phyloP scores from a whole-genome alignment of 2,113 vertebrate genomes.

The Sterrhoptilus dennistouni region DNA sequence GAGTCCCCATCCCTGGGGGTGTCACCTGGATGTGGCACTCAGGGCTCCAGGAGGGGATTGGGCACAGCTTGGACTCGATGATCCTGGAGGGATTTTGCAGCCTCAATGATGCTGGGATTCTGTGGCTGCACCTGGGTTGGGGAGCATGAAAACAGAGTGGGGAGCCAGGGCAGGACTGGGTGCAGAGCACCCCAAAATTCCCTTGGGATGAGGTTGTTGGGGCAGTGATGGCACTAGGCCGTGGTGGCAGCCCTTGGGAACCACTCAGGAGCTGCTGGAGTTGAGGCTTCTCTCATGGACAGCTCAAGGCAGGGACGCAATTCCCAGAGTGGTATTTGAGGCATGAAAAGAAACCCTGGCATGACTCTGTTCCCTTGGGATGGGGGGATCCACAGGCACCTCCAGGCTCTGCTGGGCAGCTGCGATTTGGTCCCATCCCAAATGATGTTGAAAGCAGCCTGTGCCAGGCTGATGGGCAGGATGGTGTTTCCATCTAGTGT shows the following conservation, averaged over 20 bases:
- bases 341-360: not conserved
- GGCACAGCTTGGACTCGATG: accelerated
- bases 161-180: not conserved
- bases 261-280: not conserved
- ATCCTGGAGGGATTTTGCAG: not conserved
- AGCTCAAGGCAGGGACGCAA: not conserved
- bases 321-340: not conserved
- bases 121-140: not conserved
- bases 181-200: not conserved
- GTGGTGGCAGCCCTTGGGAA: not conserved
- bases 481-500: slow-evolving; percentile 1
- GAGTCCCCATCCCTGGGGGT: not conserved
- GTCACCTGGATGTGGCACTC: not conserved
- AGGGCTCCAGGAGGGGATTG: accelerated
- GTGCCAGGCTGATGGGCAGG: not conserved
- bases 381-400: not conserved
- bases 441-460: not conserved
- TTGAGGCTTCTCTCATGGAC: not conserved
- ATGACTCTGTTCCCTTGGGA: not conserved
- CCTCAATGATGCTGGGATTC: not conserved
- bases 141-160: accelerated
- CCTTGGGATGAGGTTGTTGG: accelerated
- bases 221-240: accelerated
- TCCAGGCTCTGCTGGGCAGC: accelerated
- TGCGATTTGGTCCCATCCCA: not conserved